Base-by-base conservation (phyloP, 2,888 invertebrate genomes). In the Junonia oenone region DNA sequence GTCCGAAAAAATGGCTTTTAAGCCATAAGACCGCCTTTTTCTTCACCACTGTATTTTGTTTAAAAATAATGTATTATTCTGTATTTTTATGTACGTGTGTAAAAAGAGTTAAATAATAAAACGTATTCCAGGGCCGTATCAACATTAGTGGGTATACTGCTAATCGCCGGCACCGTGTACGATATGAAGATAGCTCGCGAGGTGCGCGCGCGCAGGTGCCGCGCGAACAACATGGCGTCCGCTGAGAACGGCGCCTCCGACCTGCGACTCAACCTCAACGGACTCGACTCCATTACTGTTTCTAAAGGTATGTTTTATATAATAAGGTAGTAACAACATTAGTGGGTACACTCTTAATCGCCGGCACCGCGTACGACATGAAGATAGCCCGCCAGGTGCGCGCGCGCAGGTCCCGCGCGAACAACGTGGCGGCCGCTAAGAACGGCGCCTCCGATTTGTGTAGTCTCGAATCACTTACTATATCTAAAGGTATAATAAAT, bases 301-400 rank as follows among this genome's bases (percentile, higher is more conserved):
- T 69, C 76, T 52, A 84, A 82, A 58, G 84, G 86, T 83, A 63
- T 55, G 47, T 33, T 31, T 35, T 29, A 6, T 33, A 31, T 33
- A 11, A 33, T 3, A 90, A 90, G 0, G 81, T 77, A 2, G 83
- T 89, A 1, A 75, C 75, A 51, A 66, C 69, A 55, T 26, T 75
- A 1, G 76, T 89, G 0, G 72, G 88, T 0, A 69, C 91, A 0
- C 76, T 95, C 50, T 91, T 96, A 69, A 72, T 92, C 15, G 71
- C 88, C 8, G 95, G 95, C 1, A 95, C 96, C 0, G 79, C 85
- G 0, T 96, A 95, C 78, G 96, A 96, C 81, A 80, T 94, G 69
- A 92, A 91, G 45, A 73, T 85, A 22, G 76, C 88, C 1, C 68
- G 75, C 4, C 81, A 76, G 31, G 81, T 84, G 73, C 80, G 75